Evolutionary conservation across 2,888 invertebrate species (phyloP), one percentile per base, ranked within the genome.

Genomic region (Drosophila subquinaria): DNA sequence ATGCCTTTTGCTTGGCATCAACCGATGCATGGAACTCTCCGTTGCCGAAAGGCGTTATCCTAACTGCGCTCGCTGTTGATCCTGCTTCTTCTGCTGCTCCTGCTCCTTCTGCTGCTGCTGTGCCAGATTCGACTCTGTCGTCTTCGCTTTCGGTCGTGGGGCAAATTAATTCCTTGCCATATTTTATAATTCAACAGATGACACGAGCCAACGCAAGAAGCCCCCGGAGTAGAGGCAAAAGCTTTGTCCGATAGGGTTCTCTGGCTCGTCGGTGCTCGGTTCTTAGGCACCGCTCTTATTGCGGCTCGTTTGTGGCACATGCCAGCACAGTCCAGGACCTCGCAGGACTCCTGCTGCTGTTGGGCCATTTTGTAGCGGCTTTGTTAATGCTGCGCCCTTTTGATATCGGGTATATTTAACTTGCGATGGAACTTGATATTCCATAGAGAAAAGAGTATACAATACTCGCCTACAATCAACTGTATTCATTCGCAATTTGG

Each of bases 111-210:
- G 51, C 67, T 79, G 87, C 85, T 85, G 82, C 75, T 86, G 85
- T 88, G 82, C 85, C 85, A 86, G 85, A 86, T 86, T 86, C 85
- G 57, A 55, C 45, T 40, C 9, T 8, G n/a, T 33, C 33, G 33
- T 66, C 51, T 68, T 66, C 64, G 67, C 40, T 59, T 79, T 76
- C 81, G 81, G 73, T 81, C 70, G 70, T 76, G 56, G 71, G 67
- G 57, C 85, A 89, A 88, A 89, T 89, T 89, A 89, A 89, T 90
- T 88, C 88, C 86, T 88, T 89, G 89, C 89, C 86, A 89, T 89
- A 89, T 82, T 89, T 89, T 89, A 89, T 89, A 90, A 89, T 81
- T 86, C 89, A 89, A 89, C 89, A 89, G 89, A 89, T 89, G 89
- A 90, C 89, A 89, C 89, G 89, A 89, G 89, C 89, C 89, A 89